Percentiles rank a stretch among this genome's conserved stretches.
Evolutionary conservation across 2,888 invertebrate species (phyloP).

Genomic region (Plutella xylostella): DNA sequence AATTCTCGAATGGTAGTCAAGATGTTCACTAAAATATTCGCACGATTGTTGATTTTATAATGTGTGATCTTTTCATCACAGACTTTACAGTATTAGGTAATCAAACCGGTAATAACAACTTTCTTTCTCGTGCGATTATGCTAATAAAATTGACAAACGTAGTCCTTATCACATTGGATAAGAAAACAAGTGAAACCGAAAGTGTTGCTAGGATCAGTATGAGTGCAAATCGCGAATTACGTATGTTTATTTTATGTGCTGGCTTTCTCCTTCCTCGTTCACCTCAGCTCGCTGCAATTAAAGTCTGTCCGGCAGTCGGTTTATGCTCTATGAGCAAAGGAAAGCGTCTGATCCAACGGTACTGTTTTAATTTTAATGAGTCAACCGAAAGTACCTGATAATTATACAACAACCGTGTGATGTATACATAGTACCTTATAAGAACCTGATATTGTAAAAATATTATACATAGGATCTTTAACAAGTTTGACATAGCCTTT

Average conservation of each 20-base stretch:
- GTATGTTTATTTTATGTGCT: slow-evolving; percentile 19
- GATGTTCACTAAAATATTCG: too few relatives aligned
- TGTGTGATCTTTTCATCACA: slow-evolving; percentile 1
- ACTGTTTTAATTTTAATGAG: slow-evolving; percentile 8
- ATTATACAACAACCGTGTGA: too few relatives aligned
- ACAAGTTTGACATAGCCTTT: too few relatives aligned
- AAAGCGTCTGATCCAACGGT: slow-evolving; percentile 19
- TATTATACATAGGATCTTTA: too few relatives aligned
- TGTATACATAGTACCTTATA: too few relatives aligned
- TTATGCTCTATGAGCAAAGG: slow-evolving; percentile 22
- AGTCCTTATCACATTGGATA: slow-evolving; percentile 28
- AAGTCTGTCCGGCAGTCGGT: slow-evolving; percentile 25
- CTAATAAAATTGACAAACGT: slow-evolving; percentile 43
- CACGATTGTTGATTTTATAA: not conserved
- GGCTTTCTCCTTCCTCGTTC: slow-evolving; percentile 42
- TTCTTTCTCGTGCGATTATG: slow-evolving; percentile 37
- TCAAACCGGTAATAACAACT: slow-evolving; percentile 10
- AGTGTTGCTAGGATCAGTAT: slow-evolving; percentile 24
- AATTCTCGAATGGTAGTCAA: too few relatives aligned
- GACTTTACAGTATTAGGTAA: not conserved
- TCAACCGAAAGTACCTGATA: not conserved
- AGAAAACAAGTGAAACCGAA: slow-evolving; percentile 26
- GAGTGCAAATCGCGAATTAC: slow-evolving; percentile 29
- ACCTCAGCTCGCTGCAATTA: slow-evolving; percentile 28
- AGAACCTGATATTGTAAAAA: too few relatives aligned